phyloP scores from a whole-genome alignment of 2,797 vertebrate genomes.

The Cynodonichthys magdalenae region DNA sequence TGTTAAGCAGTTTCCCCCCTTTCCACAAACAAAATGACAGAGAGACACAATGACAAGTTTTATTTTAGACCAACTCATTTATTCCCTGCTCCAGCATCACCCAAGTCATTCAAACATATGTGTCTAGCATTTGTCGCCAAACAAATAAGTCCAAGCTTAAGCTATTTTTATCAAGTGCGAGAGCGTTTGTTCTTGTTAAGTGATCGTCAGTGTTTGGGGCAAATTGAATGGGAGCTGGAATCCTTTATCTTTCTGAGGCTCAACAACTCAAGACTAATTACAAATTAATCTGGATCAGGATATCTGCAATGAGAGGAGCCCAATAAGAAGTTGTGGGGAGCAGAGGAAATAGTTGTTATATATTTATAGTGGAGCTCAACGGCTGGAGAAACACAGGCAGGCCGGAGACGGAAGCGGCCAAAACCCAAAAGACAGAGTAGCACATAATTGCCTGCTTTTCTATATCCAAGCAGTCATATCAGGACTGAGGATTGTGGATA shows the following conservation, averaged over 20 bases:
- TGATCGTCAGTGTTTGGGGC: conserved; percentile 83
- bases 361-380: conserved; percentile 81
- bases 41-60: conserved; percentile 83
- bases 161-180: conserved; percentile 83
- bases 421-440: conserved; percentile 76
- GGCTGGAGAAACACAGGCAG: conserved; percentile 65
- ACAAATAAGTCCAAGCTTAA: conserved; percentile 84
- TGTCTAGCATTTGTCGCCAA: conserved; percentile 82
- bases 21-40: conserved; percentile 46
- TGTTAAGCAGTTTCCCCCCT: conserved; percentile 39
- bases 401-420: conserved; percentile 65
- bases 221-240: conserved; percentile 79
- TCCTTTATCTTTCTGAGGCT: conserved; percentile 87
- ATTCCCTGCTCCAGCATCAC: conserved; percentile 74
- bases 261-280: conserved; percentile 89
- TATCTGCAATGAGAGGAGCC: conserved; percentile 83
- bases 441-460: conserved; percentile 83
- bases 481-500: conserved; percentile 81
- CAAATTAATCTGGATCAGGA: conserved; percentile 88
- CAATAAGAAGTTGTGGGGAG: conserved; percentile 76
- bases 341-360: conserved; percentile 82
- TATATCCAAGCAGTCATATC: conserved; percentile 78
- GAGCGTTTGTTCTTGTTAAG: conserved; percentile 83
- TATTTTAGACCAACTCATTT: conserved; percentile 82
- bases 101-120: conserved; percentile 81